Conservation (phyloP, 2,888 invertebrate species). For the Cyclophora punctaria region DNA sequence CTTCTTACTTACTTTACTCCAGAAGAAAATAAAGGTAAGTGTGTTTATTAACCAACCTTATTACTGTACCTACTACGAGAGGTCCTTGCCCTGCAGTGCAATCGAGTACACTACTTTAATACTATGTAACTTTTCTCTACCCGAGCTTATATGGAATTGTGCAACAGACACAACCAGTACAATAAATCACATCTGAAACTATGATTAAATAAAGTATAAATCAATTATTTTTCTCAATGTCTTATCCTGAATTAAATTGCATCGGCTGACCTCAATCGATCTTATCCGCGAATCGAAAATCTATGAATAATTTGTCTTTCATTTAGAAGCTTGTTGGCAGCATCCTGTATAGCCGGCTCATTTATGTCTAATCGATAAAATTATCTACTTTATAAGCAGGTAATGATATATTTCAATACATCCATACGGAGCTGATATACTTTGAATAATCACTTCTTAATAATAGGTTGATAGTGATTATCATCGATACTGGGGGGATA, state of each 20-base stretch:
- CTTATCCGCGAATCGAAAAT: slow-evolving; percentile 40
- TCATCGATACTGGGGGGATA: too few species aligned
- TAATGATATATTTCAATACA: slow-evolving; percentile 16
- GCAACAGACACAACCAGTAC: slow-evolving; percentile 1
- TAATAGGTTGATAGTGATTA: slow-evolving; percentile 1
- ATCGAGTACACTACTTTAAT: too few species aligned
- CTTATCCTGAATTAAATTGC: slow-evolving; percentile 27
- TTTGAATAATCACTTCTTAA: slow-evolving; percentile 11
- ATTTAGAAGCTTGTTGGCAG: slow-evolving; percentile 22
- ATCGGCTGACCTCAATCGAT: slow-evolving; percentile 38
- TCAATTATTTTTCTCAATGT: slow-evolving; percentile 6
- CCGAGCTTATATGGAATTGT: too few species aligned
- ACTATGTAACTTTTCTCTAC: too few species aligned
- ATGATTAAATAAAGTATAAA: too few species aligned
- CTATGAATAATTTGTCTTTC: slow-evolving; percentile 40
- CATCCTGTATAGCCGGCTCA: slow-evolving; percentile 19
- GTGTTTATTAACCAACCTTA: too few species aligned
- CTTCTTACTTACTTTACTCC: too few species aligned
- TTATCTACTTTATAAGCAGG: slow-evolving; percentile 14
- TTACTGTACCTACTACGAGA: too few species aligned
- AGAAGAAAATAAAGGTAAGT: too few species aligned
- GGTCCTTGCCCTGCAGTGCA: too few species aligned
- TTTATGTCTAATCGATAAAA: slow-evolving; percentile 19
- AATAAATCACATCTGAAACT: slow-evolving; percentile 9
- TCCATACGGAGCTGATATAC: slow-evolving; percentile 14